Percentiles rank a stretch among this genome's conserved stretches.
These are phyloP conservation scores for Apantesis nais DNA, from an alignment of 2,888 invertebrate species.

Conservation along the genomic window DNA sequence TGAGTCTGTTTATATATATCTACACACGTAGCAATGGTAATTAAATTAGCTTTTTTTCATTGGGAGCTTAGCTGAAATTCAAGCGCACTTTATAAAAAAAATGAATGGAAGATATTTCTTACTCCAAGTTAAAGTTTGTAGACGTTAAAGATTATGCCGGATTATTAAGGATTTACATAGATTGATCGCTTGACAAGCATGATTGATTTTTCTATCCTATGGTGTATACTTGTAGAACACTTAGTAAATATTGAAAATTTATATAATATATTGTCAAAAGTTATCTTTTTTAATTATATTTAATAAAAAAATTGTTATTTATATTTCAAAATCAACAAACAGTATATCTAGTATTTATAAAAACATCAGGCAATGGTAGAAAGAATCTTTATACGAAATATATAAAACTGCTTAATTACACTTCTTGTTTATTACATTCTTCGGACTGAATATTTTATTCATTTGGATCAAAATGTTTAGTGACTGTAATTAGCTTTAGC, in stretches of 20 bases:
- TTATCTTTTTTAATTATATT: not conserved
- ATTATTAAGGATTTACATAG: not conserved
- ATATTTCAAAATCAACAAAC: not conserved
- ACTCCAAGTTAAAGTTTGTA: not conserved
- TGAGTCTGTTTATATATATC: not conserved
- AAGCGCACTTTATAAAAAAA: not conserved
- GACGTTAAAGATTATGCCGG: not conserved
- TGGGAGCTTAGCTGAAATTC: not conserved
- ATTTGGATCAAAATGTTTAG: not conserved
- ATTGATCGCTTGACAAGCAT: not conserved
- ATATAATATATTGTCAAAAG: not conserved
- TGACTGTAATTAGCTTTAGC: not conserved
- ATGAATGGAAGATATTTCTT: not conserved
- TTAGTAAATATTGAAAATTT: not conserved
- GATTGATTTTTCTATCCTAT: not conserved
- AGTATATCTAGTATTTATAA: no score
- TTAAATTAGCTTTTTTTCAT: not conserved
- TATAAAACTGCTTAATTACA: no score
- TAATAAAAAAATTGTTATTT: constrained; percentile 2
- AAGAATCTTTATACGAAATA: no score
- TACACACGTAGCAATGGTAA: not conserved
- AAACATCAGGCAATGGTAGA: no score
- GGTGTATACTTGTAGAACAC: no score
- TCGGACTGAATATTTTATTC: no score
- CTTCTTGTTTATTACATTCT: no score